Conservation (phyloP, 2,888 invertebrate species). For the Meta bourneti region DNA sequence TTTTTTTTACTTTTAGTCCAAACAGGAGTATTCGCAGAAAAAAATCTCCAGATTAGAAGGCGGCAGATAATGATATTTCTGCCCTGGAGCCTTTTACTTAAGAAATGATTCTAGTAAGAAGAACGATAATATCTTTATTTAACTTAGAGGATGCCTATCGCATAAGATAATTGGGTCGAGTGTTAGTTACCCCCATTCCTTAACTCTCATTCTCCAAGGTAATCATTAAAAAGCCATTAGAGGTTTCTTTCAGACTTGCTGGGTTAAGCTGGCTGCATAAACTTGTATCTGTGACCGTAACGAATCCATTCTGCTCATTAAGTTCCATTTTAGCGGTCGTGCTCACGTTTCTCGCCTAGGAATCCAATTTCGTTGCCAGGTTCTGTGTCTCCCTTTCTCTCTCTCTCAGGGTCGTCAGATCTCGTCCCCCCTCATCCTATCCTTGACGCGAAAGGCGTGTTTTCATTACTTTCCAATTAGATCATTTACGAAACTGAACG, state of each 20-base stretch:
- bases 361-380: conserved; percentile 42
- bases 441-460: conserved; percentile 28
- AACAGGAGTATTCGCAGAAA: too few species aligned
- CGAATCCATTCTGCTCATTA: conserved; percentile 65
- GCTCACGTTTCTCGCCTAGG: conserved; percentile 51
- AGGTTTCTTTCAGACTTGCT: neutral
- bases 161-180: conserved; percentile 50
- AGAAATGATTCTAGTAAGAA: neutral
- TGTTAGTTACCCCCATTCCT: conserved; percentile 24
- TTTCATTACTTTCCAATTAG: conserved; percentile 61
- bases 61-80: too few species aligned
- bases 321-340: conserved; percentile 27
- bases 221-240: conserved; percentile 63
- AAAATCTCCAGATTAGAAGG: too few species aligned
- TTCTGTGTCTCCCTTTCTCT: conserved; percentile 2
- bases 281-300: conserved; percentile 60
- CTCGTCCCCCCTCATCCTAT: neutral
- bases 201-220: conserved; percentile 25
- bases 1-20: too few species aligned
- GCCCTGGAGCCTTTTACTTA: too few species aligned
- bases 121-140: conserved; percentile 24
- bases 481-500: conserved; percentile 4
- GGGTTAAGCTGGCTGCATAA: neutral
- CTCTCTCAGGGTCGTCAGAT: conserved; percentile 8
- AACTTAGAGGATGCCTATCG: neutral